phyloP scores from a whole-genome alignment of 2,113 vertebrate species.

The Parus major region DNA sequence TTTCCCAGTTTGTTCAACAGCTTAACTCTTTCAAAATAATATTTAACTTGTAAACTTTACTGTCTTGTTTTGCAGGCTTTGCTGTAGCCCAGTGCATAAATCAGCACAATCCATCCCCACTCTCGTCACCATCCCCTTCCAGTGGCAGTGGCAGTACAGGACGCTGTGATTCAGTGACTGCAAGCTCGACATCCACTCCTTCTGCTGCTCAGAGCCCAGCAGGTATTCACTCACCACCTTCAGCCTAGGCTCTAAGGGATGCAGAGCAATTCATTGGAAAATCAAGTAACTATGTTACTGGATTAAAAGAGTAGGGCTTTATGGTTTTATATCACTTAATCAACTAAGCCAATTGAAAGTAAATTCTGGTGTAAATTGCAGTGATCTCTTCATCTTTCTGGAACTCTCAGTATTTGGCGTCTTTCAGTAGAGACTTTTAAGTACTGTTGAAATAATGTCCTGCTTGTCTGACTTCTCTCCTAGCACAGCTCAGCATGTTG shows the following conservation, averaged over 20 bases:
- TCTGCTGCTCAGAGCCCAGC: constrained; percentile 84
- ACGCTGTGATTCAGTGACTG: constrained; percentile 82
- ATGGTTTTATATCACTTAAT: neutral
- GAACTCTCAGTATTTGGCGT: neutral
- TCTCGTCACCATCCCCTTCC: constrained; percentile 85
- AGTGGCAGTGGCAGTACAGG: constrained; percentile 84
- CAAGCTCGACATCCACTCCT: constrained; percentile 79
- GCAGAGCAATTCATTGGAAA: neutral
- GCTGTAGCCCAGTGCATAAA: constrained; percentile 93
- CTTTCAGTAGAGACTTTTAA: neutral
- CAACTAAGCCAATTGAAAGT: neutral
- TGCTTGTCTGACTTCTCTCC: neutral
- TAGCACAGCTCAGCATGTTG: neutral
- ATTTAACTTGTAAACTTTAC: neutral
- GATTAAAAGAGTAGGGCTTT: neutral
- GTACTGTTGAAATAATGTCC: neutral
- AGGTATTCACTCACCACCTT: constrained; percentile 73
- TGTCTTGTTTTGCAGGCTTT: constrained; percentile 81
- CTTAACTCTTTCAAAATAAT: neutral
- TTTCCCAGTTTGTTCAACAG: neutral
- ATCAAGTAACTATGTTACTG: neutral
- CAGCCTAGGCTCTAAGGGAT: neutral
- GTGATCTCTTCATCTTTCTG: neutral
- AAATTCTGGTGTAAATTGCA: neutral
- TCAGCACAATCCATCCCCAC: constrained; percentile 82